Evolutionary conservation across 2,888 invertebrate genomes (phyloP).

Genomic region (Loripinus fragilis): DNA sequence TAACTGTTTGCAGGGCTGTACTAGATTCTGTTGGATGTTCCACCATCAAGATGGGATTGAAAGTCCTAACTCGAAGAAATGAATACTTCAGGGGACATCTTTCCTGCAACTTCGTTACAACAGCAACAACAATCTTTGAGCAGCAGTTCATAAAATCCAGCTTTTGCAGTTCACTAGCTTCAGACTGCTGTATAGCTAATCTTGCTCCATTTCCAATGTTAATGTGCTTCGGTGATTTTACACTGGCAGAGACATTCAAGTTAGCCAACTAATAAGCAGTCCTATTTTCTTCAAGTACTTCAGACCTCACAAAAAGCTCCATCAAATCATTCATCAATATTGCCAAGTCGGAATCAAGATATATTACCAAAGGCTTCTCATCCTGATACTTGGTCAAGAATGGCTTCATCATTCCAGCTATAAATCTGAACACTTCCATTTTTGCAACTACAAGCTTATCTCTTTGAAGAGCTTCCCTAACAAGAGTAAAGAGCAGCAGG

Average conservation of each 20-base stretch:
- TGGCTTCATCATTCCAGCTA: constrained; percentile 10
- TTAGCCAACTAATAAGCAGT: constrained; percentile 7
- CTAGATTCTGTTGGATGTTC: not conserved
- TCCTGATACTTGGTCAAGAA: constrained; percentile 13
- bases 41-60: not conserved
- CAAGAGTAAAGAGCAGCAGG: not conserved
- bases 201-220: constrained; percentile 12
- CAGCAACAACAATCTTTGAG: constrained; percentile 5
- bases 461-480: constrained; percentile 9
- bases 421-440: constrained; percentile 5
- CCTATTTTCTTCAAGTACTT: not conserved
- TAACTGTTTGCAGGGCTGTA: not conserved
- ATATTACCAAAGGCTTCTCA: constrained; percentile 13
- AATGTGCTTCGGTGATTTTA: constrained; percentile 6
- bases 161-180: constrained; percentile 11
- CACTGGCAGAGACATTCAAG: constrained; percentile 12
- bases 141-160: constrained; percentile 2
- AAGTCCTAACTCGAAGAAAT: constrained; percentile 7
- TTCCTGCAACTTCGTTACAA: constrained; percentile 10
- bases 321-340: constrained; percentile 1
- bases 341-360: constrained; percentile 2
- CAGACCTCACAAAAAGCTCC: constrained; percentile 9
- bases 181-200: constrained; percentile 8
- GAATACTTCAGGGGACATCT: constrained; percentile 16
- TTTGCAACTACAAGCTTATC: constrained; percentile 11